Evolutionary conservation across 2,888 invertebrate species (phyloP).

Genomic region (Frankliniella intonsa): DNA sequence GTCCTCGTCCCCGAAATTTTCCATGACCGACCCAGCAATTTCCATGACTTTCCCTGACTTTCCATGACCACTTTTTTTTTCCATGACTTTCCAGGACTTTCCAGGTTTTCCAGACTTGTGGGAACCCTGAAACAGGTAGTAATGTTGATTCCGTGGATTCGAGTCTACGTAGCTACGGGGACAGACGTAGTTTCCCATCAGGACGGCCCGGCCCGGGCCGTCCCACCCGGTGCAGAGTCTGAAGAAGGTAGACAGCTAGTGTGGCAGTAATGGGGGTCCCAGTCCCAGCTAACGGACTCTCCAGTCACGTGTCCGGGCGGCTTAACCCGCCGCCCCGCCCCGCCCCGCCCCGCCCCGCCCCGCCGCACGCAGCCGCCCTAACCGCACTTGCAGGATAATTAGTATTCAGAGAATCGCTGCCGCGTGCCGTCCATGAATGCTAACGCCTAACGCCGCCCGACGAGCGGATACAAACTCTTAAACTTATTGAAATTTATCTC

Average conservation of each 20-base stretch:
- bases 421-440: constrained; percentile 14
- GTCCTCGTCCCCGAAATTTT: too few relatives aligned
- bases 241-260: not conserved
- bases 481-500: constrained; percentile 25
- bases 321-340: not conserved
- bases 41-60: too few relatives aligned
- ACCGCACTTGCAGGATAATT: constrained; percentile 22
- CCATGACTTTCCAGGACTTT: too few relatives aligned
- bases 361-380: not conserved
- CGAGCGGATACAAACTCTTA: not conserved
- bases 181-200: not conserved
- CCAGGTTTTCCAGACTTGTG: too few relatives aligned
- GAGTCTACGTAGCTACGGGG: not conserved
- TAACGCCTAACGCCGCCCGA: not conserved
- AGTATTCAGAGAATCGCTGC: constrained; percentile 18
- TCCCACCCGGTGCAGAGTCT: not conserved
- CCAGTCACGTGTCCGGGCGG: not conserved
- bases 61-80: too few relatives aligned
- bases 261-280: not conserved
- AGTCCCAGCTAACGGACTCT: not conserved
- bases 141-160: too few relatives aligned
- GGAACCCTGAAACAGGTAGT: too few relatives aligned
- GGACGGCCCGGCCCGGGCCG: not conserved
- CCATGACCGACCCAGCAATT: too few relatives aligned
- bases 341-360: not conserved